These are phyloP conservation scores for Shinisaurus crocodilurus DNA, from an alignment of 2,113 vertebrate genomes.

Conservation along the genomic window DNA sequence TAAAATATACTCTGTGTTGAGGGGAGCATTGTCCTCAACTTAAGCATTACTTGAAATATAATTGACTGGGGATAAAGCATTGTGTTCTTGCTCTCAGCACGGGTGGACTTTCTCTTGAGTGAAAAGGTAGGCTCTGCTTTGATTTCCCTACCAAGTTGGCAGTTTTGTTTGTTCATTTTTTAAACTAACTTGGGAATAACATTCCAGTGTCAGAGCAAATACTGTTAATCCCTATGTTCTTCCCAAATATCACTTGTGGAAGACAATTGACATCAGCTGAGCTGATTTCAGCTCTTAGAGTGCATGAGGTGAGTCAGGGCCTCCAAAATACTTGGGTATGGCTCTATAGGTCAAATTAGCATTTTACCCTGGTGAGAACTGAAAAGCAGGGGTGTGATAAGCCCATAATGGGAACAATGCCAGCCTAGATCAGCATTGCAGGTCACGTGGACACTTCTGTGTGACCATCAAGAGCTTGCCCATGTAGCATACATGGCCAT, in stretches of 20 bases:
- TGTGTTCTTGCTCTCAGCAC: fast-evolving
- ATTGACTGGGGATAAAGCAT: not conserved
- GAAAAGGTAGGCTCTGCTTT: not conserved
- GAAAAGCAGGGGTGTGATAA: not conserved
- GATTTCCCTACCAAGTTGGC: not conserved
- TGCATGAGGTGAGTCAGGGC: constrained; percentile 5
- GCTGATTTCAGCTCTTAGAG: not conserved
- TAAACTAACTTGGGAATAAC: not conserved
- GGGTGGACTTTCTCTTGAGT: not conserved
- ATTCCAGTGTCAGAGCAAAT: not conserved
- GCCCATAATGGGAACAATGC: not conserved
- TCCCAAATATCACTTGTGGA: constrained; percentile 20
- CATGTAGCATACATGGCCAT: not conserved
- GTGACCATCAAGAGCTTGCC: constrained; percentile 18
- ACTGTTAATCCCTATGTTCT: not conserved
- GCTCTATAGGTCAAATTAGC: not conserved
- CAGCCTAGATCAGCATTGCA: not conserved
- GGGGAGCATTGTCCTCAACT: not conserved
- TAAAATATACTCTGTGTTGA: not conserved
- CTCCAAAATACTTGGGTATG: not conserved
- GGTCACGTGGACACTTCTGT: not conserved
- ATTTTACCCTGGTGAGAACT: constrained; percentile 17
- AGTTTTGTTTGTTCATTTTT: not conserved
- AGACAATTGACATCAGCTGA: constrained; percentile 7
- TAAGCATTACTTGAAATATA: not conserved